Percentiles rank a stretch among this genome's conserved stretches.
phyloP scores from a whole-genome alignment of 2,888 invertebrate genomes.

The Agrotis segetum region DNA sequence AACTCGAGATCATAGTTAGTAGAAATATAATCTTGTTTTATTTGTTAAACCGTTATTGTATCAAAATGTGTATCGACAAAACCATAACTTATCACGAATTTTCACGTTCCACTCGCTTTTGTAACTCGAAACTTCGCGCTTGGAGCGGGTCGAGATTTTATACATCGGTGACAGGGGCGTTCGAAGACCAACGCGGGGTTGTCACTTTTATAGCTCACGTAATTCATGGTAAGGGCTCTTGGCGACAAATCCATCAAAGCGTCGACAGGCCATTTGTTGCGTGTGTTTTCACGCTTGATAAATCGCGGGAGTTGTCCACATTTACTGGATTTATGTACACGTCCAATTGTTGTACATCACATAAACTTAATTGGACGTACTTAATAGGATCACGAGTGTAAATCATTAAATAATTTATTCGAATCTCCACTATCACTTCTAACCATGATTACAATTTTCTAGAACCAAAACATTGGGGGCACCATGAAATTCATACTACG shows the following conservation, averaged over 20 bases:
- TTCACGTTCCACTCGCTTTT: conserved; percentile 64
- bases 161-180: conserved; percentile 69
- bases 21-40: not conserved
- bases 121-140: conserved; percentile 61
- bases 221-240: conserved; percentile 83
- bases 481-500: conserved; percentile 74
- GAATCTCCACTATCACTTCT: conserved; percentile 1
- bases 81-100: conserved; percentile 55
- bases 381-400: conserved; percentile 53
- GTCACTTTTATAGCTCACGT: conserved; percentile 78
- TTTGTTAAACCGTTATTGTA: conserved; percentile 7
- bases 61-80: conserved; percentile 40
- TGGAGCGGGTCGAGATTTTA: conserved; percentile 62
- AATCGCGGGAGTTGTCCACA: conserved; percentile 88
- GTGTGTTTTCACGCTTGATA: conserved; percentile 89
- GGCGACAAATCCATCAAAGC: conserved; percentile 89
- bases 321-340: conserved; percentile 85
- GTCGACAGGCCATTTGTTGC: conserved; percentile 90
- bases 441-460: conserved; percentile 12
- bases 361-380: conserved; percentile 77
- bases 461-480: conserved; percentile 56
- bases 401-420: conserved; percentile 33
- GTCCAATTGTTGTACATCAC: conserved; percentile 80
- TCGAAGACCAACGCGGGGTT: conserved; percentile 71
- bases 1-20: not conserved